Evolutionary conservation across 1,140 invertebrate genomes (phyloP).

Genomic region (Penaeus japonicus): DNA sequence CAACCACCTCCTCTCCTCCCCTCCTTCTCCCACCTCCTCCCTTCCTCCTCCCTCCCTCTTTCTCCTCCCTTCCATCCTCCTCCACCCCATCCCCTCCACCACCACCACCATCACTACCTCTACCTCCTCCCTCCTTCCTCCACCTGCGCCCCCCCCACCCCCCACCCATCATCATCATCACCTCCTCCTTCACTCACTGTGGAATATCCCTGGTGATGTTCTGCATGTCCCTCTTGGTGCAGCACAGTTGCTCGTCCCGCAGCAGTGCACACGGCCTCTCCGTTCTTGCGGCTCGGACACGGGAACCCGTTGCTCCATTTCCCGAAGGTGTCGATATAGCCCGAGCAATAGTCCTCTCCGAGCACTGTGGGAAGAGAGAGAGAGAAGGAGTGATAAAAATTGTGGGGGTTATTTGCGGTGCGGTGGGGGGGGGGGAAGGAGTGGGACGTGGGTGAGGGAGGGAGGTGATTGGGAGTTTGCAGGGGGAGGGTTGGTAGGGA

Average conservation of each 20-base stretch:
- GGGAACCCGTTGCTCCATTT: conserved; percentile 68
- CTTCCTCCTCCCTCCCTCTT: too few relatives aligned
- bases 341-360: conserved; percentile 66
- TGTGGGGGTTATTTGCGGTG: too few relatives aligned
- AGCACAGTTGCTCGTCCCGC: conserved; percentile 65
- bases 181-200: not conserved
- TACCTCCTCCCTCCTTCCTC: not conserved
- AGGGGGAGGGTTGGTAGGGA: too few relatives aligned
- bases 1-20: too few relatives aligned
- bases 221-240: conserved; percentile 60
- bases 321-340: conserved; percentile 65
- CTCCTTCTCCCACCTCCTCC: too few relatives aligned
- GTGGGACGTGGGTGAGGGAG: not conserved
- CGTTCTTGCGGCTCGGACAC: conserved; percentile 64
- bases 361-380: conserved; percentile 61
- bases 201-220: conserved; percentile 28
- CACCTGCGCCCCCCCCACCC: not conserved
- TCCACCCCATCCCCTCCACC: not conserved
- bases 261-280: conserved; percentile 65
- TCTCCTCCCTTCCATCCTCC: too few relatives aligned
- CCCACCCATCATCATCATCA: too few relatives aligned
- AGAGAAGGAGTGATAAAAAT: too few relatives aligned
- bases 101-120: too few relatives aligned
- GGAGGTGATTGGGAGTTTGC: not conserved
- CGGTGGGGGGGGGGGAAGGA: not conserved